Base-by-base conservation (phyloP, 2,797 vertebrate genomes). In the Natrix natrix region DNA sequence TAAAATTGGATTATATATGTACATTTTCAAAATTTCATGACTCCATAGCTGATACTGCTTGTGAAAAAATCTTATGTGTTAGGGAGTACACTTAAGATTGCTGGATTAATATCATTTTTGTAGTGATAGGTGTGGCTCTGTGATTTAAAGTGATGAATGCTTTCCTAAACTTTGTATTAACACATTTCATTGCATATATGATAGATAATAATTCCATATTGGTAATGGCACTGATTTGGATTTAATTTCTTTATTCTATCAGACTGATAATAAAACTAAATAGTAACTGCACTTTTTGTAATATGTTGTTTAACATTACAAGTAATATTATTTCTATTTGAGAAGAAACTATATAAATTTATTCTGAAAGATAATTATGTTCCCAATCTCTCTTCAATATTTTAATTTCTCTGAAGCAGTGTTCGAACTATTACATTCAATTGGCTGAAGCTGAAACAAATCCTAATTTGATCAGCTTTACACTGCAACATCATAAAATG, bases 311-410 rank as follows among this genome's bases (percentile, higher is more conserved):
- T 32, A 28, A 43, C 14, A 54, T 22, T 90, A 55, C 17, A 92
- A 61, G 37, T 37, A 13, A 8, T 10, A 22, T 17, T 87, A 8
- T 88, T 43, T 92, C 63, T 89, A 52, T 60, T 92, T 78, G 17
- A 48, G 26, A 43, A 59, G 22, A 92, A n/a, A 14, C 17, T 92
- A 52, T 89, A 32, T 78, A 78, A 59, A 89, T 60, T 89, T 89
- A 78, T 92, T 26, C 17, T 92, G 63, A 92, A 89, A 92, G n/a
- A 43, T 55, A 89, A 88, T 92, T 92, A 89, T 22, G 52, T 88
- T 26, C 54, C 60, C 32, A 28, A 54, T 60, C 37, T 83, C 66
- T 57, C 28, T 92, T 55, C 12, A 92, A 43, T 89, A 52, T 26
- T n/a, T 32, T 24, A 66, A n/a, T 92, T 92, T 54, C 54, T 87